Conservation (phyloP, 2,797 vertebrate species). For the Myiothlypis coronata region DNA sequence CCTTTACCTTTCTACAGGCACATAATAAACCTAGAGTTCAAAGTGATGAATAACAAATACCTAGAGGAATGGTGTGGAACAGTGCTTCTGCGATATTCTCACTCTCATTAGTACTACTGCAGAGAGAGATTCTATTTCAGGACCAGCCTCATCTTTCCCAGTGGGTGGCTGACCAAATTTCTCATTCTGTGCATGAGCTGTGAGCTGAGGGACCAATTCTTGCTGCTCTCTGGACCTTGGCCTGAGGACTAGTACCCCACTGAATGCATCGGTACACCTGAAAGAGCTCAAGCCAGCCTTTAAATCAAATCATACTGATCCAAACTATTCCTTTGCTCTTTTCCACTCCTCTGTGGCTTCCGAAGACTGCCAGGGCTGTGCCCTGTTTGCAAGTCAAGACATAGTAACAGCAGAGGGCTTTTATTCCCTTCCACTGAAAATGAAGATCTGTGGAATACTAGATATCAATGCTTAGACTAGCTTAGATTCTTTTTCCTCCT, state of each 20-base stretch:
- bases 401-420: fast-evolving
- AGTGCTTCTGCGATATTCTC: neutral
- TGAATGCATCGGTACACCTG: neutral
- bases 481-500: neutral
- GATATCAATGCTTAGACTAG: neutral
- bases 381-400: neutral
- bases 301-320: neutral
- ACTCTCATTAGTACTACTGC: neutral
- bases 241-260: neutral
- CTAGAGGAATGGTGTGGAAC: neutral
- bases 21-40: neutral
- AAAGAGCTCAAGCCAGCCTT: neutral
- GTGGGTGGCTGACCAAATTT: neutral
- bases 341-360: neutral
- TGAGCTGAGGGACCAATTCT: neutral
- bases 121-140: neutral
- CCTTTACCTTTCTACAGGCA: neutral
- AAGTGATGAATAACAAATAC: conserved; percentile 1
- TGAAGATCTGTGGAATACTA: neutral
- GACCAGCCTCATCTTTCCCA: neutral
- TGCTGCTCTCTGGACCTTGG: neutral
- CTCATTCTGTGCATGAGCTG: neutral
- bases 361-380: neutral
- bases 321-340: neutral
- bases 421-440: neutral